Evolutionary conservation across 2,113 vertebrate genomes (phyloP), one percentile per base, ranked within the genome.

Genomic region (Ailuropoda melanoleuca): DNA sequence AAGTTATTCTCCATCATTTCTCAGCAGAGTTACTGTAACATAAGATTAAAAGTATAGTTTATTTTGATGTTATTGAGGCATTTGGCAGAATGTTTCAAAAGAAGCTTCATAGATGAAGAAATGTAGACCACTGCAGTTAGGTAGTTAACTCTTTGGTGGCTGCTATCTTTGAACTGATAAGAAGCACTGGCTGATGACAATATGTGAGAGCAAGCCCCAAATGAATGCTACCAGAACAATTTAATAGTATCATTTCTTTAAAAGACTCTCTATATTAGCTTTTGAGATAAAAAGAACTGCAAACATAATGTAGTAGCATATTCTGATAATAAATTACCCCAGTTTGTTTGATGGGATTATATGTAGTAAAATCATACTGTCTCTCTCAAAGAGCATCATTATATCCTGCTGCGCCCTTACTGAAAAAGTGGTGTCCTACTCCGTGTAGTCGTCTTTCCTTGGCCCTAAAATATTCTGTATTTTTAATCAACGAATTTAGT

Each of bases 61-160:
- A 97, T 97, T 97, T 98, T 96, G 92, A 98, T 88, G 62, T 93
- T 64, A 31, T 68, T 77, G 86, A 91, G 70, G 43, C 58, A 48
- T 64, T 97, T 85, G 24, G 4, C 29, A 89, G 34, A 96, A 53
- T 95, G 21, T 93, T 96, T 96, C 86, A 87, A 95, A 95, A 86
- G 72, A 89, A 81, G 15, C 85, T 92, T 86, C 93, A 48, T 68
- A 29, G 31, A 39, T 86, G 55, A 86, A 83, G 83, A 93, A 78
- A 80, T 64, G 19, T 95, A 66, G 60, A 81, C 17, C 58, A 15
- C n/a, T 78, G 78, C 77, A 55, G 50, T 82, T n/a, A 68, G 15
- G 12, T 58, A 26, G 12, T 83, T 94, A 92, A 93, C 92, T 58
- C 58, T 84, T 92, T 55, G 13, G 43, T 86, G 39, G 23, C 77